phyloP scores from a whole-genome alignment of 2,888 invertebrate species.

The Phaonia tiefii region DNA sequence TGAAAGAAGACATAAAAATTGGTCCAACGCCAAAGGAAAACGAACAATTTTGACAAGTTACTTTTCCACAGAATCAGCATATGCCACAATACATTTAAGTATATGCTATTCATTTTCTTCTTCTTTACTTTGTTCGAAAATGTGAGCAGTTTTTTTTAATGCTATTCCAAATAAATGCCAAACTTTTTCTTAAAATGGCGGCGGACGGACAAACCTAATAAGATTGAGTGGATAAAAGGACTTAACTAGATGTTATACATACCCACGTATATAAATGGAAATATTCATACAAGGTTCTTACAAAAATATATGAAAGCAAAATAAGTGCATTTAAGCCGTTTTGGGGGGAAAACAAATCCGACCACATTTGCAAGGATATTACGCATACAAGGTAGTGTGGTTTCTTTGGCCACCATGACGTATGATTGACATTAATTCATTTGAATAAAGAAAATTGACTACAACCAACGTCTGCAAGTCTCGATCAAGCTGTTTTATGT shows the following conservation, averaged over 20 bases:
- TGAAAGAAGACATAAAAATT: not conserved
- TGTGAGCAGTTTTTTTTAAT: too few species aligned
- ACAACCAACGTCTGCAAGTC: conserved; percentile 2
- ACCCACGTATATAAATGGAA: too few species aligned
- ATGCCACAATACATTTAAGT: not conserved
- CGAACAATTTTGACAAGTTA: conserved; percentile 28
- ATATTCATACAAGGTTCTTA: conserved; percentile 14
- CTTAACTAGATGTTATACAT: conserved; percentile 19
- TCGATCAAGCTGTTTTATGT: conserved; percentile 6
- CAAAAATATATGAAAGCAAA: conserved; percentile 14
- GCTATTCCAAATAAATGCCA: too few species aligned
- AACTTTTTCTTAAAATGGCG: too few species aligned
- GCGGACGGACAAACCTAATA: not conserved
- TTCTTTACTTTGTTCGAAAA: too few species aligned
- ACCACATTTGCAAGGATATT: too few species aligned
- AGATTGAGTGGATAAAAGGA: conserved; percentile 12
- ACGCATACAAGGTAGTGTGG: not conserved
- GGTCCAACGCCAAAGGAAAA: not conserved
- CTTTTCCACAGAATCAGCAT: conserved; percentile 16
- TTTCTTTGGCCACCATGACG: conserved; percentile 40
- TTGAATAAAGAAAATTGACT: conserved; percentile 25
- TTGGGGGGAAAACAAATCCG: not conserved
- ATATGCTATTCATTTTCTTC: too few species aligned
- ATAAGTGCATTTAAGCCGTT: conserved; percentile 13
- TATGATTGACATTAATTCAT: conserved; percentile 63